Evolutionary conservation across 2,797 vertebrate species (phyloP).

Genomic region (Morelia viridis): DNA sequence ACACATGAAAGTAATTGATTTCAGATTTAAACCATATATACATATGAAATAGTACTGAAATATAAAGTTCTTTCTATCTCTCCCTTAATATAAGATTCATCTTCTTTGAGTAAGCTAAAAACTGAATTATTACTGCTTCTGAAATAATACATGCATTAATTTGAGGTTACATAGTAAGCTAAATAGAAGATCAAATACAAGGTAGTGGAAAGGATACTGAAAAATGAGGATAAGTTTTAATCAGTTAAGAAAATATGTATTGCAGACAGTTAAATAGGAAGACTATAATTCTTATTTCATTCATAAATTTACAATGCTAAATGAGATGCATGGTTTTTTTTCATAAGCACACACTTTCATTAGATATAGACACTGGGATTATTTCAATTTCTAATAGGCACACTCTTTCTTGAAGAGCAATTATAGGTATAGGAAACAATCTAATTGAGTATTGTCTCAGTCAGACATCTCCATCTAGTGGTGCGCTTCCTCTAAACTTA

Average conservation of each 20-base stretch:
- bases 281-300: neutral
- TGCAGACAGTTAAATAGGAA: neutral
- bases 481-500: constrained; percentile 8
- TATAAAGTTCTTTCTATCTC: neutral
- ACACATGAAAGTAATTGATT: neutral
- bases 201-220: neutral
- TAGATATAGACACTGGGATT: neutral
- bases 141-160: neutral
- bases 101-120: neutral
- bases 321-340: neutral
- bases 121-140: neutral
- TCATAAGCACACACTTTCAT: neutral
- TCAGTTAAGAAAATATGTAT: neutral
- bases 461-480: constrained; percentile 66
- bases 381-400: neutral
- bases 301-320: neutral
- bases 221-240: neutral
- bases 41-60: neutral
- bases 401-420: neutral
- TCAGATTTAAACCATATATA: neutral
- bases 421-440: neutral
- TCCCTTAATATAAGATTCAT: neutral
- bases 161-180: neutral
- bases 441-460: neutral
- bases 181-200: neutral